phyloP scores from a whole-genome alignment of 2,797 vertebrate species.

The Falco novaeseelandiae region DNA sequence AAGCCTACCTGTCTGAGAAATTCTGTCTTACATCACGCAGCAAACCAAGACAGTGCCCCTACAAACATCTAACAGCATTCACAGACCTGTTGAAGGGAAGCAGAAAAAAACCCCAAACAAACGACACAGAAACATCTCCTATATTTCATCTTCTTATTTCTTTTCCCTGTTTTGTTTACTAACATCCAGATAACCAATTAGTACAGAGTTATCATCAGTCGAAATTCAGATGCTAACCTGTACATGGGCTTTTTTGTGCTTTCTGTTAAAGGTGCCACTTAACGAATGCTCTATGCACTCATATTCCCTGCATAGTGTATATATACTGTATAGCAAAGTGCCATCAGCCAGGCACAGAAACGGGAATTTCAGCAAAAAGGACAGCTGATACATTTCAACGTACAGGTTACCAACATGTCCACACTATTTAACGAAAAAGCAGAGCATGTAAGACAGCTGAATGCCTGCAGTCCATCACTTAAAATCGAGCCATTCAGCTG shows the following conservation, averaged over 20 bases:
- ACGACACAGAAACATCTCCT: neutral
- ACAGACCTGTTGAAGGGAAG: neutral
- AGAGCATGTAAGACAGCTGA: neutral
- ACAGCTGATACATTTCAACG: neutral
- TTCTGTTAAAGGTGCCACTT: neutral
- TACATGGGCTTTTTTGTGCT: neutral
- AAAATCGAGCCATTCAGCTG: conserved; percentile 21
- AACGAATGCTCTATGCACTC: neutral
- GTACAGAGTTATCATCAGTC: neutral
- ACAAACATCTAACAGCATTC: neutral
- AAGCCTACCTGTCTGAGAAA: neutral
- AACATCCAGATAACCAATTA: neutral
- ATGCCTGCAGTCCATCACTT: conserved; percentile 13
- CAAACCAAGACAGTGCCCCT: neutral
- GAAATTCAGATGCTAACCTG: neutral
- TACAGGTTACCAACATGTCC: neutral
- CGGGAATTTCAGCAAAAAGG: neutral
- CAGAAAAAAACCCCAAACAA: neutral
- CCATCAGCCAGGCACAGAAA: neutral
- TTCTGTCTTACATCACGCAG: neutral
- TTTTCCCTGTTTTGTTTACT: neutral
- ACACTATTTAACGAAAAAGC: neutral
- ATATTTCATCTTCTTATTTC: neutral
- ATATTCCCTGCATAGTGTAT: neutral
- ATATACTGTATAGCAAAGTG: neutral